phyloP scores from a whole-genome alignment of 1,140 invertebrate genomes.

The Zophobas morio region DNA sequence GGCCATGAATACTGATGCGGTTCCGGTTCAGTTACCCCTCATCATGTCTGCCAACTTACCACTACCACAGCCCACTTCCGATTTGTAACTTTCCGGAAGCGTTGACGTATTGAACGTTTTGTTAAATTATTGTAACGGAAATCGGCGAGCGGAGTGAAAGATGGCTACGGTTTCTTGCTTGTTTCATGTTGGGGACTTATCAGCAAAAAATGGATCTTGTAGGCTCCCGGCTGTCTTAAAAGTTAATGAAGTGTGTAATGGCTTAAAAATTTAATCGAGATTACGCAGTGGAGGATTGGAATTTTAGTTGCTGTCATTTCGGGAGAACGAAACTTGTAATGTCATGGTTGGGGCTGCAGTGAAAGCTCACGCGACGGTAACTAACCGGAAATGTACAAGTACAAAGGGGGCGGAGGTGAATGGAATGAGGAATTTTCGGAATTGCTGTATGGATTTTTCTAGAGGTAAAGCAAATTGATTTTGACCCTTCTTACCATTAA shows the following conservation, averaged over 20 bases:
- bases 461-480: no score
- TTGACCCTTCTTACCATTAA: no score
- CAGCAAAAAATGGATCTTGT: neutral
- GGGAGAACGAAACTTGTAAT: neutral
- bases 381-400: no score
- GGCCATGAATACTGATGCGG: slow-evolving; percentile 59
- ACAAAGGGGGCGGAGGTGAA: no score
- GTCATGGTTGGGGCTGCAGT: neutral
- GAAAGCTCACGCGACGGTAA: neutral
- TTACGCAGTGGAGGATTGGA: neutral
- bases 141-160: neutral
- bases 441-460: no score
- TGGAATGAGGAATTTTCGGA: no score
- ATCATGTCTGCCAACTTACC: slow-evolving; percentile 53
- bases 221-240: neutral
- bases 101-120: slow-evolving; percentile 49
- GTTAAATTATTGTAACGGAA: slow-evolving; percentile 43
- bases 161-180: neutral
- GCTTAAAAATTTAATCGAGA: neutral
- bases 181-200: neutral
- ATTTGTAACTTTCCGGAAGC: slow-evolving; percentile 53
- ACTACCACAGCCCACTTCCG: slow-evolving; percentile 51
- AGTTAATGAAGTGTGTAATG: neutral
- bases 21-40: slow-evolving; percentile 51
- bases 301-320: neutral